Conservation (phyloP, 1,140 invertebrate species). For the Phthorimaea operculella region DNA sequence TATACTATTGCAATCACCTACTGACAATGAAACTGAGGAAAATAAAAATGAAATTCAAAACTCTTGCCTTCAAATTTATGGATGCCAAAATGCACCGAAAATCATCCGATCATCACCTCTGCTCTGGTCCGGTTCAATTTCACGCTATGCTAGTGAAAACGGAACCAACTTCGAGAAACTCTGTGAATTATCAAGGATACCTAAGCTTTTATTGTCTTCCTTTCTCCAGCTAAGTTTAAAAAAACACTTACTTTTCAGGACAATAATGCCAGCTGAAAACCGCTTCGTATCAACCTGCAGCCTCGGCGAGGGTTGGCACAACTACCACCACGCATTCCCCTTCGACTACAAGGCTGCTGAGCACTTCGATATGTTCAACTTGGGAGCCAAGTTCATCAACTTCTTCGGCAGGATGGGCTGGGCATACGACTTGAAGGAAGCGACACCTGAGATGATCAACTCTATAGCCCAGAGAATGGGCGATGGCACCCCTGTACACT, state of each 20-base stretch:
- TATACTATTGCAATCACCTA: no score
- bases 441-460: constrained; percentile 55
- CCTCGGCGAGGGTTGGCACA: constrained; percentile 81
- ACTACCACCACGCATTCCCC: constrained; percentile 93
- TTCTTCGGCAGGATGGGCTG: constrained; percentile 62
- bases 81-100: no score
- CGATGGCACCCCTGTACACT: constrained; percentile 48
- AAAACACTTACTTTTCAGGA: constrained; percentile 59
- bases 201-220: no score
- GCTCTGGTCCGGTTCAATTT: no score
- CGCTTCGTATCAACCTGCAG: constrained; percentile 65
- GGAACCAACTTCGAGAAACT: no score
- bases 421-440: constrained; percentile 75
- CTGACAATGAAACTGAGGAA: no score
- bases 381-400: constrained; percentile 63
- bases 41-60: no score
- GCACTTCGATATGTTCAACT: constrained; percentile 69
- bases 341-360: constrained; percentile 87
- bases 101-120: no score
- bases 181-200: no score
- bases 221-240: background rate
- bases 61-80: no score
- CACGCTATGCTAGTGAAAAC: no score
- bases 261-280: constrained; percentile 70
- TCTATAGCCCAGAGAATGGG: constrained; percentile 46